A percentile compares a stretch with the other conserved stretches of the same genome.
Evolutionary conservation across 2,797 vertebrate species (phyloP).

Genomic region (Tadarida brasiliensis): DNA sequence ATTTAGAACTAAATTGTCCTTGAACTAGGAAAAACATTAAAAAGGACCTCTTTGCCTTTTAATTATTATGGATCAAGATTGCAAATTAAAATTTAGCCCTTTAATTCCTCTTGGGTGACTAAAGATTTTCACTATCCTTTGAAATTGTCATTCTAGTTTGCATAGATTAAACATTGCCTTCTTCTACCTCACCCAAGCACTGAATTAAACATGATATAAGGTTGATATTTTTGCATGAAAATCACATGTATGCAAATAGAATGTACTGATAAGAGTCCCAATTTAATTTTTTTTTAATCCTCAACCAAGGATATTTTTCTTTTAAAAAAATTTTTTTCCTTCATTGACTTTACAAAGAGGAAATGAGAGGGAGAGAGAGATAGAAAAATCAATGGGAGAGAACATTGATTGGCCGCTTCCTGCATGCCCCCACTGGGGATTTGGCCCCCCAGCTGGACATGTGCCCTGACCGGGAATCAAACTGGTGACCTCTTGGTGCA

Average conservation of each 20-base stretch:
- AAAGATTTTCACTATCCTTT: slow-evolving; percentile 35
- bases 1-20: slow-evolving; percentile 67
- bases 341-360: too few species aligned
- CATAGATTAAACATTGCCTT: not conserved
- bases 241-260: slow-evolving; percentile 18
- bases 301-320: too few species aligned
- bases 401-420: too few species aligned
- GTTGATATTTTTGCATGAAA: slow-evolving; percentile 19
- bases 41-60: slow-evolving; percentile 55
- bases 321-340: too few species aligned
- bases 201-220: not conserved
- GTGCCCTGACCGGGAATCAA: too few species aligned
- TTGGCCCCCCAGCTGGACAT: too few species aligned
- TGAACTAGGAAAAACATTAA: slow-evolving; percentile 49
- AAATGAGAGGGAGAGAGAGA: too few species aligned
- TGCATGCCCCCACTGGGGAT: too few species aligned
- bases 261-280: not conserved
- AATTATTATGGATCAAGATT: slow-evolving; percentile 61
- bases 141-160: slow-evolving; percentile 46
- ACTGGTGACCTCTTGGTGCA: too few species aligned
- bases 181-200: not conserved
- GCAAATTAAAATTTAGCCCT: slow-evolving; percentile 68
- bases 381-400: too few species aligned
- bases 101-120: slow-evolving; percentile 38
- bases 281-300: not conserved